A percentile compares a stretch with the other conserved stretches of the same genome.
Conservation (phyloP, 2,888 invertebrate species). For the Microctonus aethiopoides region DNA sequence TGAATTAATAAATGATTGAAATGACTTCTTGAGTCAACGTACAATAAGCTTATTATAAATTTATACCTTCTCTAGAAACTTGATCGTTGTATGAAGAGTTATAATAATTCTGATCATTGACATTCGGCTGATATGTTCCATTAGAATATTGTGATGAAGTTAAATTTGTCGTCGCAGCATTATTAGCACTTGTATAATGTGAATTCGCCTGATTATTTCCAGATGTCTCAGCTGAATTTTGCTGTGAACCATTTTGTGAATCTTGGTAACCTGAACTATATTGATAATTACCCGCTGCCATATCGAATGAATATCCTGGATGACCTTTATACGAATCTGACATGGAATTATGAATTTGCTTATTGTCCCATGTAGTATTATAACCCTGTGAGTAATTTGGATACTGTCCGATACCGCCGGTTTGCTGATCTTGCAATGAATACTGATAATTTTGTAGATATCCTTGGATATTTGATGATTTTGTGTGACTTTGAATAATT, state of each 20-base stretch:
- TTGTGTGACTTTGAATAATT: conserved; percentile 61
- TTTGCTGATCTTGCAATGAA: conserved; percentile 27
- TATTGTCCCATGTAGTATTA: conserved; percentile 30
- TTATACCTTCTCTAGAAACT: conserved; percentile 49
- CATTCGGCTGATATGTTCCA: conserved; percentile 31
- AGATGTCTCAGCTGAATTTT: conserved; percentile 10
- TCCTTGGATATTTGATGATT: conserved; percentile 47
- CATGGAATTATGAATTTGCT: conserved; percentile 32
- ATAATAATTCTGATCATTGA: conserved; percentile 45
- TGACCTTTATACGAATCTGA: conserved; percentile 68
- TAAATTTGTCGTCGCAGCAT: conserved; percentile 53
- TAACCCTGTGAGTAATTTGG: conserved; percentile 47
- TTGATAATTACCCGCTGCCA: conserved; percentile 71
- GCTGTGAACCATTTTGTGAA: conserved; percentile 46
- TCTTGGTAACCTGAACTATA: conserved; percentile 75
- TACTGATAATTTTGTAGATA: conserved; percentile 51
- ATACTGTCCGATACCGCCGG: conserved; percentile 41
- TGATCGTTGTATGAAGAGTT: conserved; percentile 51
- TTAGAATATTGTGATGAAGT: conserved; percentile 52
- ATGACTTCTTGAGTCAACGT: not conserved
- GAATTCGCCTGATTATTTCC: conserved; percentile 36
- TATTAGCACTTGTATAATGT: conserved; percentile 58
- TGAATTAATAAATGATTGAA: not conserved
- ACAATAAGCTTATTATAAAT: not conserved
- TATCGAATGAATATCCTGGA: conserved; percentile 74